A percentile compares a stretch with the other conserved stretches of the same genome.
phyloP scores from a whole-genome alignment of 2,888 invertebrate species.

The Nezara viridula region DNA sequence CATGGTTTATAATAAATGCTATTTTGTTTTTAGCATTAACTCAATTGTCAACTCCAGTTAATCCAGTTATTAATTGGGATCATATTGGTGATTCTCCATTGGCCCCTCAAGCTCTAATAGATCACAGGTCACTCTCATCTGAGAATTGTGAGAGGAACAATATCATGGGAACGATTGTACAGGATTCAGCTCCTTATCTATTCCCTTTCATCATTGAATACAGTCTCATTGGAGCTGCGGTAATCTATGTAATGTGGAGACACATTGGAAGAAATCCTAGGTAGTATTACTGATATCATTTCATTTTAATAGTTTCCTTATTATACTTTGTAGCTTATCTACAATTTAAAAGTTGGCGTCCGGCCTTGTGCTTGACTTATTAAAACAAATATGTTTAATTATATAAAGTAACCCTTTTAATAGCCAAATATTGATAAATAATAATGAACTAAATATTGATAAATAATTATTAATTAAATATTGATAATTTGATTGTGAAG shows the following conservation, averaged over 20 bases:
- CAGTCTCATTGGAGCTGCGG: constrained; percentile 94
- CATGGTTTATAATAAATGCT: no score
- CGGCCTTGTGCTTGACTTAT: no score
- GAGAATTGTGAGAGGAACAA: constrained; percentile 82
- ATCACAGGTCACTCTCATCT: constrained; percentile 63
- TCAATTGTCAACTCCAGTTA: constrained; percentile 47
- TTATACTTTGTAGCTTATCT: neutral
- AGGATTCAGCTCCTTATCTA: constrained; percentile 93
- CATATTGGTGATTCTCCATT: constrained; percentile 61
- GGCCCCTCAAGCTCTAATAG: constrained; percentile 64
- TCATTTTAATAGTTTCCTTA: neutral
- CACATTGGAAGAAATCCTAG: constrained; percentile 91
- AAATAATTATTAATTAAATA: no score
- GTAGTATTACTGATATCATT: constrained; percentile 69
- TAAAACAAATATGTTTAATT: no score
- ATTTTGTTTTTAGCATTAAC: constrained; percentile 49
- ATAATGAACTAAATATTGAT: no score
- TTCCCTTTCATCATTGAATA: constrained; percentile 97
- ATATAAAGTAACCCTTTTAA: no score
- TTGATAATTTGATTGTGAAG: no score
- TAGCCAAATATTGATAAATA: no score
- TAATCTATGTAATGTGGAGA: constrained; percentile 97
- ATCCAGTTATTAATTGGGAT: constrained; percentile 63
- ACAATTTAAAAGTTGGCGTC: neutral
- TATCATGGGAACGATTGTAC: constrained; percentile 93